A percentile compares a stretch with the other conserved stretches of the same genome.
phyloP scores from a whole-genome alignment of 2,797 vertebrate species.

The Ispidina lecontei region DNA sequence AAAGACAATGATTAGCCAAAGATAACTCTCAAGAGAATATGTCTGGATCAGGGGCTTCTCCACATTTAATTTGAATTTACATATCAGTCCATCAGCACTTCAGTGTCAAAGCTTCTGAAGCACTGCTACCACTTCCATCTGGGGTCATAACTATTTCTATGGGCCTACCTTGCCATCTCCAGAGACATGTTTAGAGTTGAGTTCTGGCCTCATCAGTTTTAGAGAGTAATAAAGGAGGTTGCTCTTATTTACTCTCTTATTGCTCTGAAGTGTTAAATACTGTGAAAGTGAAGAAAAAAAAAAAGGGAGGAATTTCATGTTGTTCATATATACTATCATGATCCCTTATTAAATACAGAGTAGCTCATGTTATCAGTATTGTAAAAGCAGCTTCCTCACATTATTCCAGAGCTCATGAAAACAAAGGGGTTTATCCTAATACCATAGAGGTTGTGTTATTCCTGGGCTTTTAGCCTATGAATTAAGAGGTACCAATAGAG shows the following conservation, averaged over 20 bases:
- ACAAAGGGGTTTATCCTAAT: background rate
- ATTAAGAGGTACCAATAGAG: background rate
- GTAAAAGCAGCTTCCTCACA: background rate
- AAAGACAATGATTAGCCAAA: background rate
- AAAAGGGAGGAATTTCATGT: background rate
- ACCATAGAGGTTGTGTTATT: background rate
- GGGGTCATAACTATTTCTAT: background rate
- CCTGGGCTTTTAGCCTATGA: background rate
- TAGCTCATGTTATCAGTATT: background rate
- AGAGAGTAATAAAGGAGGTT: background rate
- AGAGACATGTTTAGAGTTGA: background rate
- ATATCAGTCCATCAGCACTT: background rate
- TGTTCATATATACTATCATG: background rate
- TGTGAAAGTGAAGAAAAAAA: background rate
- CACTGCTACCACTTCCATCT: background rate
- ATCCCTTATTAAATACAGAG: background rate
- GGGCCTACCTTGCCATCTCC: background rate
- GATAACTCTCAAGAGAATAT: background rate
- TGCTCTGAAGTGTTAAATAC: background rate
- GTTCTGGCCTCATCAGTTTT: background rate
- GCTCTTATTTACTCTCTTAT: background rate
- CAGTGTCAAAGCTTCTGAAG: background rate
- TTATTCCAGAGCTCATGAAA: background rate
- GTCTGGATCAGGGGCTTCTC: background rate
- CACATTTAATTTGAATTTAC: background rate